These are phyloP conservation scores for Palloptera scutellata DNA, from an alignment of 2,888 invertebrate genomes.

Conservation along the genomic window DNA sequence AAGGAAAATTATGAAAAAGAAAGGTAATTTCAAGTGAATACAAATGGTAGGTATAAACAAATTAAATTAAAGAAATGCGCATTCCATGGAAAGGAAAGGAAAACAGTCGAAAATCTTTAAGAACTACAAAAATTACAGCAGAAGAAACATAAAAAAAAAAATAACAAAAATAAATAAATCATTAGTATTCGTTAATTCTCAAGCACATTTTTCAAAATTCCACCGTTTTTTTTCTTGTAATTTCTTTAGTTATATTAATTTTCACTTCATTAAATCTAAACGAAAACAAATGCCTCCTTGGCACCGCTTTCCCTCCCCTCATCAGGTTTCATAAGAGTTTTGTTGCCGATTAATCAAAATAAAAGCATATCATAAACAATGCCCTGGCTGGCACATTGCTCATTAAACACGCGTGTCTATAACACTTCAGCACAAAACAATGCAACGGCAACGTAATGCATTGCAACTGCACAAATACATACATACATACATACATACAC, in stretches of 20 bases:
- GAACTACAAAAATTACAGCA: background rate
- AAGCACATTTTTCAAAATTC: too few relatives aligned
- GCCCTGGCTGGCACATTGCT: background rate
- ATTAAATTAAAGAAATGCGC: too few relatives aligned
- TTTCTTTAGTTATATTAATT: conserved; percentile 10
- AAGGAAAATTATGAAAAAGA: conserved; percentile 5
- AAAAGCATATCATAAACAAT: conserved; percentile 34
- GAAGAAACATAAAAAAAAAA: conserved; percentile 2
- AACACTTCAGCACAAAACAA: background rate
- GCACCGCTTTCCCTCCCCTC: background rate
- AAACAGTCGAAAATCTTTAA: too few relatives aligned
- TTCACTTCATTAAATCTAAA: conserved; percentile 28
- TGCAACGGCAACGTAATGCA: background rate
- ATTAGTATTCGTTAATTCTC: too few relatives aligned
- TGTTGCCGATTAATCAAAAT: conserved; percentile 50
- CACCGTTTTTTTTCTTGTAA: too few relatives aligned
- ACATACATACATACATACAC: background rate
- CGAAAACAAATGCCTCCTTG: background rate
- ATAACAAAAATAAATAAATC: too few relatives aligned
- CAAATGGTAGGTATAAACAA: too few relatives aligned
- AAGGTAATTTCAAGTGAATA: too few relatives aligned
- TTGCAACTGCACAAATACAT: background rate
- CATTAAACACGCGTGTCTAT: conserved; percentile 7
- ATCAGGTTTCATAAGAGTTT: conserved; percentile 41
- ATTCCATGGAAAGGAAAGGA: too few relatives aligned